These are phyloP conservation scores for Gisinianus flammeolus DNA, from an alignment of 2,888 invertebrate genomes.

Conservation along the genomic window DNA sequence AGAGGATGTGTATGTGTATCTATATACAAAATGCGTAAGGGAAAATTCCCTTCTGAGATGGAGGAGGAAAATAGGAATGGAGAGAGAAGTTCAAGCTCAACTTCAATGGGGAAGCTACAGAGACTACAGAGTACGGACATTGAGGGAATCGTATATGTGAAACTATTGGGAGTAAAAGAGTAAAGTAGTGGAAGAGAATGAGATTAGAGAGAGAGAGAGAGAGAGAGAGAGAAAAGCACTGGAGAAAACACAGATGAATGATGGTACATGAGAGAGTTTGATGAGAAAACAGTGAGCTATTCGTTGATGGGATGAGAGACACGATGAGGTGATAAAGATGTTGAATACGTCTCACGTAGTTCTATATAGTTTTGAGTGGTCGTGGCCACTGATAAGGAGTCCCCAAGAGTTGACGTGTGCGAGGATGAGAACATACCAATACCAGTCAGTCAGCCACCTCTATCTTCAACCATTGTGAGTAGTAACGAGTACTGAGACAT, in stretches of 20 bases:
- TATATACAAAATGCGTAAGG: conserved; percentile 27
- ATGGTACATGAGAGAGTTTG: conserved; percentile 14
- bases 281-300: conserved; percentile 23
- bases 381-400: background rate
- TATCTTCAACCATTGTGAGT: background rate
- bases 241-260: conserved; percentile 26
- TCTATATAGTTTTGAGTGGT: conserved; percentile 7
- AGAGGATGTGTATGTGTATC: background rate
- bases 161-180: background rate
- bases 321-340: conserved; percentile 56
- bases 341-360: conserved; percentile 42
- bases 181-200: conserved; percentile 19
- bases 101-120: background rate
- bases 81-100: too few relatives aligned
- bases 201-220: background rate
- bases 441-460: background rate
- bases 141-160: background rate
- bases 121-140: background rate
- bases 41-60: conserved; percentile 40
- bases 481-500: background rate
- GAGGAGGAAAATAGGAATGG: background rate
- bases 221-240: background rate
- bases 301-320: conserved; percentile 42
- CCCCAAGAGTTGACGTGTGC: background rate
- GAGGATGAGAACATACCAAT: background rate